Base-by-base conservation (phyloP, 1,140 invertebrate genomes). In the Cyrtorhinus lividipennis region DNA sequence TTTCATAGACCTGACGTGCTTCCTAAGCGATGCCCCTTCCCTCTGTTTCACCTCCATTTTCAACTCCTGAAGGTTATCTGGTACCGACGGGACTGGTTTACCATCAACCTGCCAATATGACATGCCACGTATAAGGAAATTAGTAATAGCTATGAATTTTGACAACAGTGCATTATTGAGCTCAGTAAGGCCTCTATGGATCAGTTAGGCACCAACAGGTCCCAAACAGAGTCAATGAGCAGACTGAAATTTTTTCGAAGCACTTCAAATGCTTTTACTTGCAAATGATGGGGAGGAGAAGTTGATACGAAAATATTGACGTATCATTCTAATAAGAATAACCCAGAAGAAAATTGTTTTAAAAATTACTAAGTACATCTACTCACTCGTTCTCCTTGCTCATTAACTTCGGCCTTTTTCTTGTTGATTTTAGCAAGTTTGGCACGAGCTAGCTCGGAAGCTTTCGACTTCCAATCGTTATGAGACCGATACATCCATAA, bases 21-120 rank as follows among this genome's bases (percentile, higher is more conserved):
- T 25, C 18, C 58, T 59, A 12, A 59, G 18, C n/a, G n/a, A n/a
- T 15, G 58, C 58, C 26, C 58, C 58, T 59, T 59, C 58, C n/a
- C 58, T 26, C 38, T 59, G 58, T 23, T 59, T 59, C 13, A 59
- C 58, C 24, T 59, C 58, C 58, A 59, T 59, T 59, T 59, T 59
- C n/a, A 59, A 26, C 1, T 27, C 24, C 27, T 26, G 24, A 24
- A 59, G 18, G 20, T 53, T 53, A 20, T 53, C 48, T 10, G 48
- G 48, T 3, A 53, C 18, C 10, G 10, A 8, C 10, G 10, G 30
- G 15, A 38, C 15, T 38, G 30, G 18, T 20, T 53, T 53, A 13
- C 20, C 48, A 20, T 53, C 48, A 53, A 53, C 20, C 48, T 53
- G 38, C 8, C n/a, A n/a, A n/a, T n/a, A n/a, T n/a, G n/a, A n/a